Evolutionary conservation across 2,113 vertebrate species (phyloP), one percentile per base, ranked within the genome.

Genomic region (Platichthys flesus): DNA sequence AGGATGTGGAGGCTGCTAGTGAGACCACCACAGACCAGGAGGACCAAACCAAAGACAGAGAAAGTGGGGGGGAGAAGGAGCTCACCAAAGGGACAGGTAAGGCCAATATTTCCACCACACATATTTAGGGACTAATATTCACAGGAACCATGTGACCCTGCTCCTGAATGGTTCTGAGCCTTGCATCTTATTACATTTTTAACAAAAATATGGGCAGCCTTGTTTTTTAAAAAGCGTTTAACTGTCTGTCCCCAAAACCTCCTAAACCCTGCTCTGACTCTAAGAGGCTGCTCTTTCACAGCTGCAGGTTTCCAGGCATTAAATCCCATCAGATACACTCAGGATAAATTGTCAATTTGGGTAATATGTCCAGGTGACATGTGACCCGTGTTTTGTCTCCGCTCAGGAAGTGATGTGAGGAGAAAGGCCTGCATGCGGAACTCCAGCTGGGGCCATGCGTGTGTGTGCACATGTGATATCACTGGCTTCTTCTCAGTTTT

Each of bases 61-160:
- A 98, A 89, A 93, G 95, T 91, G 95, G 95, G 93, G 93, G 95
- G 85, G 97, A 98, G 85, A 98, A 96, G 92, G 97, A 98, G 81
- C 96, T 96, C 93, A 94, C 89, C 95, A 98, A 96, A 96, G 96
- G 97, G 95, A 94, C 96, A 97, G 98, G 95, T 98, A 95, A 90
- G 83, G 82, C 91, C 90, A 83, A 78, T 87, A 90, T 93, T 93
- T 91, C 70, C 85, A 84, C 75, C 87, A 78, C 85, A 80, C 82
- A 84, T 59, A 76, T 74, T 85, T 76, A 55, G 58, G 82, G 71
- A 71, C 57, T 15, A 28, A 67, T 79, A 24, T 58, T 65, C 74
- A 87, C 63, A 51, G 82, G 63, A 66, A 65, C 55, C 71, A 77
- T 5, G 56, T 80, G 87, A 56, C 57, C 65, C 60, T 76, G 71